phyloP scores from a whole-genome alignment of 2,797 vertebrate species.

The Furcifer pardalis region DNA sequence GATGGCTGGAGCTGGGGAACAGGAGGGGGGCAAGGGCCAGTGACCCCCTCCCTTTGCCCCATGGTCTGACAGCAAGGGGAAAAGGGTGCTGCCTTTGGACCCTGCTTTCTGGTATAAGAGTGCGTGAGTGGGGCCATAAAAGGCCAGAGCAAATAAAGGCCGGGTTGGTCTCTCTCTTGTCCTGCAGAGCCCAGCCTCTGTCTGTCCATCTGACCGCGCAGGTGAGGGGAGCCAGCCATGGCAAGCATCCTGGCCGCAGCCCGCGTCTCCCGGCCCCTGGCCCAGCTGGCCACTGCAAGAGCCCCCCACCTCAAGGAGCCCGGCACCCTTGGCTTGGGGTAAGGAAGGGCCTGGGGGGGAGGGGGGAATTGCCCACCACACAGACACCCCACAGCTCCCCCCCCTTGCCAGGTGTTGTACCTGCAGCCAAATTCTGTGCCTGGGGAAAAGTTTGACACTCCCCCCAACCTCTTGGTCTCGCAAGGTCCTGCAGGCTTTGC shows the following conservation, averaged over 20 bases:
- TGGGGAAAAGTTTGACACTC: too few species aligned
- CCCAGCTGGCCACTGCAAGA: constrained; percentile 60
- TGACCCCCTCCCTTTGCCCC: constrained; percentile 29
- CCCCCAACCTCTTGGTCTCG: too few species aligned
- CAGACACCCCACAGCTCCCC: too few species aligned
- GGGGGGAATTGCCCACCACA: too few species aligned
- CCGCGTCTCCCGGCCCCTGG: constrained; percentile 68
- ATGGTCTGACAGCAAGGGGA: too few species aligned
- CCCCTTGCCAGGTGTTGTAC: not conserved
- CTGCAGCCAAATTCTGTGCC: not conserved
- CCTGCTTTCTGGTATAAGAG: constrained; percentile 49
- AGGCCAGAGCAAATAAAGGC: constrained; percentile 48
- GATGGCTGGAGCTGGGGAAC: too few species aligned
- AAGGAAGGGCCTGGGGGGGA: constrained; percentile 14
- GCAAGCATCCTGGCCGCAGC: constrained; percentile 66
- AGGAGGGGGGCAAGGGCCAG: not conserved
- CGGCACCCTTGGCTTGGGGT: constrained; percentile 61
- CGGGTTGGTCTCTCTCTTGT: constrained; percentile 38
- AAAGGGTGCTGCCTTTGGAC: too few species aligned
- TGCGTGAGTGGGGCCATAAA: constrained; percentile 50
- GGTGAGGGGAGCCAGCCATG: constrained; percentile 1
- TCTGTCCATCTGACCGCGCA: not conserved
- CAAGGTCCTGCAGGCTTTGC: too few species aligned
- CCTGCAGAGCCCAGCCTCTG: constrained; percentile 68
- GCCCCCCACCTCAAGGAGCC: constrained; percentile 49